phyloP scores from a whole-genome alignment of 2,797 vertebrate genomes.

The Furcifer pardalis region DNA sequence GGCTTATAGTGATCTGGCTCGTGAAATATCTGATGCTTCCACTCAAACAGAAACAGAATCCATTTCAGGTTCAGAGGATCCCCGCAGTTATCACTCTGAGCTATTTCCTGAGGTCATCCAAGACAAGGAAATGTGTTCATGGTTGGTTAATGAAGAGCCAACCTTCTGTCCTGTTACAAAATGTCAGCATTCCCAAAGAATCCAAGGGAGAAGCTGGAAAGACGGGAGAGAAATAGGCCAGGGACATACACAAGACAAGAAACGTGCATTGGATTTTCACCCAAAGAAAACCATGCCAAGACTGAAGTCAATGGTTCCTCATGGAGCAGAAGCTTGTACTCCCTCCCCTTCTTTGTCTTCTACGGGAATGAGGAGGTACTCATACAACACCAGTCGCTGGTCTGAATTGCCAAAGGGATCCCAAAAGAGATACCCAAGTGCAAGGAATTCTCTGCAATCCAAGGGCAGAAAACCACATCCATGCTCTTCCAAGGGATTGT shows the following conservation, averaged over 20 bases:
- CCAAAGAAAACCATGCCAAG: background rate
- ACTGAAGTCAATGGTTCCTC: background rate
- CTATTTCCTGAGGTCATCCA: background rate
- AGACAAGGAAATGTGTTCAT: background rate
- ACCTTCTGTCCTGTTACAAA: background rate
- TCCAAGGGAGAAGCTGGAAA: background rate
- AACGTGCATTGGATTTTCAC: background rate
- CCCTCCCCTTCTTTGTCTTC: background rate
- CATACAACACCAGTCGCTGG: too few relatives aligned
- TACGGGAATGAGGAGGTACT: fast-evolving
- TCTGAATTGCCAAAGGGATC: too few relatives aligned
- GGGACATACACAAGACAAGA: background rate
- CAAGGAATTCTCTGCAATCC: too few relatives aligned
- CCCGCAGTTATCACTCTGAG: background rate
- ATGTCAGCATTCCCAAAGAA: background rate
- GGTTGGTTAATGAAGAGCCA: background rate
- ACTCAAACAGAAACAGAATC: too few relatives aligned
- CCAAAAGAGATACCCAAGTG: too few relatives aligned
- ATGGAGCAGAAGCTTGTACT: too few relatives aligned
- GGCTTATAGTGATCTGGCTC: background rate
- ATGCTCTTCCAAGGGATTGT: background rate
- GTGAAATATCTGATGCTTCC: too few relatives aligned
- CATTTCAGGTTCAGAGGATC: background rate
- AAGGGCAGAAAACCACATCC: background rate
- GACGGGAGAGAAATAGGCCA: background rate